A percentile compares a stretch with the other conserved stretches of the same genome.
Conservation (phyloP, 2,113 vertebrate species). For the Microcebus ravelobensis region DNA sequence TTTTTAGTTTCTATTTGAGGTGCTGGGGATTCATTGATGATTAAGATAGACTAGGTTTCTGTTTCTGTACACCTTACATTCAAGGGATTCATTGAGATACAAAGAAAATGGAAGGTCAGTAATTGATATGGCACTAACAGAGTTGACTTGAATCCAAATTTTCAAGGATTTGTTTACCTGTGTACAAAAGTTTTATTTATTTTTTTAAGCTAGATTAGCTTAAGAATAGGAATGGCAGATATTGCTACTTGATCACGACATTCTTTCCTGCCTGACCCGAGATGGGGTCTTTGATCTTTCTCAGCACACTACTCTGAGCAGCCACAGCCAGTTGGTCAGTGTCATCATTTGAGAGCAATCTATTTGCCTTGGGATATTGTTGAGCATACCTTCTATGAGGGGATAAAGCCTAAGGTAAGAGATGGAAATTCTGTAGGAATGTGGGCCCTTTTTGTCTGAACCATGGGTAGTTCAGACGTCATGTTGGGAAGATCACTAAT, state of each 20-base stretch:
- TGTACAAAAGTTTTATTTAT: background rate
- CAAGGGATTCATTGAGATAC: background rate
- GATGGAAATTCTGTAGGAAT: background rate
- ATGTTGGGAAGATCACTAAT: slow-evolving; percentile 46
- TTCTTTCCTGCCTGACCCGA: background rate
- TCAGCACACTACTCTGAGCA: background rate
- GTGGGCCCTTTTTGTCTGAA: background rate
- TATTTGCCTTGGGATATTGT: background rate
- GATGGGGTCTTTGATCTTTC: background rate
- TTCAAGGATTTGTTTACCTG: background rate
- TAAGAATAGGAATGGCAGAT: background rate
- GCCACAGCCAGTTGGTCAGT: background rate
- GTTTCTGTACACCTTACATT: background rate
- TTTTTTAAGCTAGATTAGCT: background rate
- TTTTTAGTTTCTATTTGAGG: background rate
- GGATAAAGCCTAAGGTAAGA: background rate
- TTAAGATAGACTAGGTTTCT: background rate
- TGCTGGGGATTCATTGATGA: background rate
- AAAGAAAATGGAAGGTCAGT: slow-evolving; percentile 3
- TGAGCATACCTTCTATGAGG: background rate
- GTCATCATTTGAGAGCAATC: background rate
- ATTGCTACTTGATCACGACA: background rate
- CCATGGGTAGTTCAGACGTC: background rate
- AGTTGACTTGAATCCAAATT: slow-evolving; percentile 1
- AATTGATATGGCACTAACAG: background rate